Base-by-base conservation (phyloP, 2,888 invertebrate genomes). In the Polyommatus icarus region DNA sequence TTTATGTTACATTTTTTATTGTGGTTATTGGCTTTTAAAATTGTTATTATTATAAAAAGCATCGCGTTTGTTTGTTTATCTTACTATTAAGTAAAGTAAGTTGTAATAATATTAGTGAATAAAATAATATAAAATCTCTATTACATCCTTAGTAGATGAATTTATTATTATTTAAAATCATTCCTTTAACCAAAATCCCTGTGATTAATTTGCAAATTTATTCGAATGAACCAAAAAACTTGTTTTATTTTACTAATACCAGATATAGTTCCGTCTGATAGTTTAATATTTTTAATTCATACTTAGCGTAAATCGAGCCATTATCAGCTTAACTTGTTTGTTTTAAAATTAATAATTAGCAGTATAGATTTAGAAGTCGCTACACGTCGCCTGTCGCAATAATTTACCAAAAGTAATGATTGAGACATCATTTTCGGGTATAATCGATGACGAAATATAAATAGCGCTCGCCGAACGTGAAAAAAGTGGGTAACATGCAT, bases 391-490 rank as follows among this genome's bases (percentile, higher is more conserved):
- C 67, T 67, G 29, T 67, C 29, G 67, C 29, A 67, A 67, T 67
- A 32, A 67, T 67, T 67, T 20, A 67, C 29, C 67, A 67, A 61
- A 61, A 61, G 24, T 18, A 67, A 32, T 32, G 67, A 67, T 32
- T 32, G 29, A 67, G 67, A 67, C 67, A 67, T 29, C 6, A 67
- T 67, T 67, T 67, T 67, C 67, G 67, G 12, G 24, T 10, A 24
- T 67, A 67, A 67, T 29, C 29, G 67, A 67, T 67, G 67, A 67
- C 29, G 67, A 67, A 67, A 67, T 29, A 32, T 32, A 67, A 67
- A 32, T 15, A 67, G 18, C 67, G 67, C 67, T 67, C 59, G 10
- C 24, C 67, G 20, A 67, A 32, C 67, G 67, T 67, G 15, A 67
- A 67, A 67, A 67, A 61, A 18, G 59, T 20, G 20, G 59, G 24